These are phyloP conservation scores for Limnephilus marmoratus DNA, from an alignment of 2,888 invertebrate species.

Conservation along the genomic window DNA sequence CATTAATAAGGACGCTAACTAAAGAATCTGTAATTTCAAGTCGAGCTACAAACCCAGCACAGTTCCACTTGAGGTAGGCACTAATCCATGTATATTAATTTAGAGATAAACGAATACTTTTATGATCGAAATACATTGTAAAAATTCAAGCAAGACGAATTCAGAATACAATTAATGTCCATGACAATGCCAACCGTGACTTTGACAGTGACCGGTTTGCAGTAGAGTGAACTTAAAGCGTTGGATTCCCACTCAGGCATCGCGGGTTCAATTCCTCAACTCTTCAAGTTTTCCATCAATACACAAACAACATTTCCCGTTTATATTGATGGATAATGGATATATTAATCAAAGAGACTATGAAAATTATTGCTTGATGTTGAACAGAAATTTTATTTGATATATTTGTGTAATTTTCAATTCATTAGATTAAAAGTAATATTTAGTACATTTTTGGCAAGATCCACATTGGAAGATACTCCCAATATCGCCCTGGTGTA, in stretches of 20 bases:
- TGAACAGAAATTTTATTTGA: too few relatives aligned
- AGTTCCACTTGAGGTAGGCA: background rate
- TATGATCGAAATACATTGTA: background rate
- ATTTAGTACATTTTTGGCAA: too few relatives aligned
- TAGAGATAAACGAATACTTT: background rate
- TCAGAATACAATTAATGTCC: background rate
- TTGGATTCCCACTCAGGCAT: background rate
- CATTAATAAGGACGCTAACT: too few relatives aligned
- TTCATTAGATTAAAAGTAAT: too few relatives aligned
- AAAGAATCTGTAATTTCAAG: too few relatives aligned
- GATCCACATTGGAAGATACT: too few relatives aligned
- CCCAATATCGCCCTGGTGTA: too few relatives aligned
- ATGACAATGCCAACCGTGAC: background rate
- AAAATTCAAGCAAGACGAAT: background rate
- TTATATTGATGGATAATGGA: background rate
- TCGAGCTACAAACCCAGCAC: too few relatives aligned
- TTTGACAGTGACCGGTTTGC: background rate
- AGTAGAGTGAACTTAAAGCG: background rate
- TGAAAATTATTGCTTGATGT: too few relatives aligned
- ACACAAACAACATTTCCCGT: background rate
- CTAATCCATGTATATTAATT: background rate
- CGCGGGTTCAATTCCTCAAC: background rate
- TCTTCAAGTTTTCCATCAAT: background rate
- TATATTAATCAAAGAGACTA: too few relatives aligned
- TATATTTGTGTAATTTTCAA: too few relatives aligned